Conservation (phyloP, 2,888 invertebrate species). For the Bombyx huttoni region DNA sequence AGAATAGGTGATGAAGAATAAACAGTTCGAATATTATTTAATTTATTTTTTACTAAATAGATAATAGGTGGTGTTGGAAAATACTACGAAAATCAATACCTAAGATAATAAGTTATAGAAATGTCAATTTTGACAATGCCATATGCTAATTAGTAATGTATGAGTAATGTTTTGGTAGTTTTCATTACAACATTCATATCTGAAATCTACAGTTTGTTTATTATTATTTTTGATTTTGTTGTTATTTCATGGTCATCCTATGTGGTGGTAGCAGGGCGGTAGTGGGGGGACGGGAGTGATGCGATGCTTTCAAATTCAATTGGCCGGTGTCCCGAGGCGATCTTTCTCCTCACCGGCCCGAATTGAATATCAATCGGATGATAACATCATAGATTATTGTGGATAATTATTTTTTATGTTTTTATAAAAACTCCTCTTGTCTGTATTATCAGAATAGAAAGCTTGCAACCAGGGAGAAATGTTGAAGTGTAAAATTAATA, state of each 20-base stretch:
- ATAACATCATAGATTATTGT: constrained; percentile 29
- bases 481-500: neutral
- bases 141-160: too few species aligned
- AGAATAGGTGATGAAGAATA: too few species aligned
- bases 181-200: too few species aligned
- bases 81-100: too few species aligned
- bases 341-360: constrained; percentile 60
- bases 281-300: constrained; percentile 25
- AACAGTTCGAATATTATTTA: too few species aligned
- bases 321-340: constrained; percentile 66
- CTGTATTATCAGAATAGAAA: neutral
- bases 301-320: constrained; percentile 70
- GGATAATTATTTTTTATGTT: constrained; percentile 29
- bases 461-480: neutral
- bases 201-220: too few species aligned
- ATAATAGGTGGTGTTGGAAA: too few species aligned
- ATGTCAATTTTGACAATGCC: too few species aligned
- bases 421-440: neutral
- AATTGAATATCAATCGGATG: constrained; percentile 68
- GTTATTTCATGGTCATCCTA: constrained; percentile 17
- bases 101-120: too few species aligned
- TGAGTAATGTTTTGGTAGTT: too few species aligned
- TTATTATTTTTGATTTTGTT: too few species aligned
- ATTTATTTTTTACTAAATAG: too few species aligned
- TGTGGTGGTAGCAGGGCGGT: constrained; percentile 9